Conservation (phyloP, 2,797 vertebrate genomes). For the Dendrocincla fuliginosa region DNA sequence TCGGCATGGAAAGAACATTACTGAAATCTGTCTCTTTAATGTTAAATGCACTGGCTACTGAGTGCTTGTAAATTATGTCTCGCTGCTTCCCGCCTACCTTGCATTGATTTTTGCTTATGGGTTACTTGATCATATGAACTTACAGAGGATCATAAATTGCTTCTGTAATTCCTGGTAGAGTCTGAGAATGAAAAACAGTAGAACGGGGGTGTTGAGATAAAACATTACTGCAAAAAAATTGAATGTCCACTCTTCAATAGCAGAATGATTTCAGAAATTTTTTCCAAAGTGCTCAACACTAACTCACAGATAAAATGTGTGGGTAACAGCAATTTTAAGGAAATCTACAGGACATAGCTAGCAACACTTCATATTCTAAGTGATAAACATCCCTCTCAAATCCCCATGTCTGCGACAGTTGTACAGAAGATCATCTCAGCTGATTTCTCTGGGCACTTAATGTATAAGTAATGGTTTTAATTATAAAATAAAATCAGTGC, state of each 20-base stretch:
- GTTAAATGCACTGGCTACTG: neutral
- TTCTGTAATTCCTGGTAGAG: neutral
- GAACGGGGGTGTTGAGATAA: neutral
- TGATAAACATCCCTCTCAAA: neutral
- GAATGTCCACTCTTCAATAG: neutral
- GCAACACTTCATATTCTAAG: neutral
- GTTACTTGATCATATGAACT: constrained; percentile 42
- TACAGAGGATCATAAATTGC: constrained; percentile 1
- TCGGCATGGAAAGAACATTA: neutral
- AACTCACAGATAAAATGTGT: neutral
- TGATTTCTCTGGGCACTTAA: neutral
- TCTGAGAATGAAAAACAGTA: neutral
- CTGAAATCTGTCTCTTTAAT: constrained; percentile 23
- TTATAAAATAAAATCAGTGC: neutral
- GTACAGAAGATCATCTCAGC: neutral
- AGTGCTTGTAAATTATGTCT: neutral
- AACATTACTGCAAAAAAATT: neutral
- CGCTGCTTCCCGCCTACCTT: neutral
- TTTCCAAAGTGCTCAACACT: neutral
- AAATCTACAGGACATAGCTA: neutral
- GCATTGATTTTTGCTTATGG: constrained; percentile 38
- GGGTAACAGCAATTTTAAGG: neutral
- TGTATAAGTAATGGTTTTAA: neutral
- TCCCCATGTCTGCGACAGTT: neutral
- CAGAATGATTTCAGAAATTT: neutral